phyloP scores from a whole-genome alignment of 2,888 invertebrate genomes.

The Eurytoma adleriae region DNA sequence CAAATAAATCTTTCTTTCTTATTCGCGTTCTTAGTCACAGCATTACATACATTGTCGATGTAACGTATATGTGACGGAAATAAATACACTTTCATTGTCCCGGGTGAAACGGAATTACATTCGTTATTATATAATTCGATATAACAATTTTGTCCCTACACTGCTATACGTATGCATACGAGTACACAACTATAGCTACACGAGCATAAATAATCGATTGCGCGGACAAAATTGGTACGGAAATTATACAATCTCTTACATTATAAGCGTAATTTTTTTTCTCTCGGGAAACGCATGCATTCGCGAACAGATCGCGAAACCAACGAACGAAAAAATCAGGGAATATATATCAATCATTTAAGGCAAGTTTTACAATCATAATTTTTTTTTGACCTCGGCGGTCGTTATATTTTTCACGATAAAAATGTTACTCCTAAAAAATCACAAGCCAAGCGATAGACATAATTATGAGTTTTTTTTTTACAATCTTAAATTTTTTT shows the following conservation, averaged over 20 bases:
- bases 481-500: conserved; percentile 43
- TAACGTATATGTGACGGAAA: conserved; percentile 39
- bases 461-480: conserved; percentile 39
- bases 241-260: conserved; percentile 37
- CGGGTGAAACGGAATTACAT: conserved; percentile 26
- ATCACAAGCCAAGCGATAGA: conserved; percentile 52
- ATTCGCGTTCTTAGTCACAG: conserved; percentile 45
- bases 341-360: conserved; percentile 25
- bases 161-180: conserved; percentile 10
- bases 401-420: conserved; percentile 39
- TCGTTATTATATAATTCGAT: conserved; percentile 38
- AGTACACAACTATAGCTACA: conserved; percentile 26
- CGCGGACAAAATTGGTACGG: conserved; percentile 25
- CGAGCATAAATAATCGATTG: conserved; percentile 29
- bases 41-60: conserved; percentile 45
- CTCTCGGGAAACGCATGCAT: conserved; percentile 37
- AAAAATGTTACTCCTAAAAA: conserved; percentile 55
- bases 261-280: conserved; percentile 34
- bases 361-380: conserved; percentile 38
- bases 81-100: conserved; percentile 28
- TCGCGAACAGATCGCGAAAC: conserved; percentile 37
- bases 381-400: conserved; percentile 35
- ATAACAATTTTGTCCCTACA: conserved; percentile 29
- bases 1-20: conserved; percentile 48
- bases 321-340: conserved; percentile 17